Conservation (phyloP, 2,113 vertebrate species). For the Platycercus adscitus region DNA sequence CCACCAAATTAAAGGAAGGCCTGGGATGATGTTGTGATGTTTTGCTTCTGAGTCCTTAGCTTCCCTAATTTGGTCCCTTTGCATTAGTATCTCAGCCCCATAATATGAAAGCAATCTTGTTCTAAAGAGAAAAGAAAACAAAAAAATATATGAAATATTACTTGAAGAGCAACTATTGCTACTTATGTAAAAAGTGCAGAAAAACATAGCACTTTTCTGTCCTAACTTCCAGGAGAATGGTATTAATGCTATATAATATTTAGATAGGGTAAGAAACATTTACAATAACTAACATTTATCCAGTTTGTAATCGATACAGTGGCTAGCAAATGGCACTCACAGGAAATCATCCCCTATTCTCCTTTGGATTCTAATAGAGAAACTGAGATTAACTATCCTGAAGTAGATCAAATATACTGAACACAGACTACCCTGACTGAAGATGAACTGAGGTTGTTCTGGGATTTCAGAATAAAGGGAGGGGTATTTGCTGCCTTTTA, state of each 20-base stretch:
- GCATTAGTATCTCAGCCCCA: background rate
- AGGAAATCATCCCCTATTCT: background rate
- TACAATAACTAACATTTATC: background rate
- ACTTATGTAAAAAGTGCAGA: background rate
- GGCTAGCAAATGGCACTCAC: background rate
- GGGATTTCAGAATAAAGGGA: background rate
- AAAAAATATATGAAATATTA: background rate
- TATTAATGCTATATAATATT: background rate
- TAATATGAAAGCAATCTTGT: background rate
- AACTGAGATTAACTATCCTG: background rate
- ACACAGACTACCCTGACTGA: background rate
- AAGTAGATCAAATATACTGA: background rate
- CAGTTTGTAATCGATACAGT: background rate
- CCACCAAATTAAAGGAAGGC: background rate
- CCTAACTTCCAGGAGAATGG: background rate
- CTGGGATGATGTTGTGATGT: background rate
- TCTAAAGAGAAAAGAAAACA: background rate
- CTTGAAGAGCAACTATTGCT: background rate
- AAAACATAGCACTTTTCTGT: background rate
- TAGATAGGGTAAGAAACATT: background rate
- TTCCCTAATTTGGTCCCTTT: background rate
- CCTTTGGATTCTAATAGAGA: background rate
- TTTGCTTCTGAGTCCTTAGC: background rate
- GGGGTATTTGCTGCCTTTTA: background rate
- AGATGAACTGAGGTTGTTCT: background rate